Evolutionary conservation across 1,140 invertebrate species (phyloP), one percentile per base, ranked within the genome.

Genomic region (Monochamus saltuarius): DNA sequence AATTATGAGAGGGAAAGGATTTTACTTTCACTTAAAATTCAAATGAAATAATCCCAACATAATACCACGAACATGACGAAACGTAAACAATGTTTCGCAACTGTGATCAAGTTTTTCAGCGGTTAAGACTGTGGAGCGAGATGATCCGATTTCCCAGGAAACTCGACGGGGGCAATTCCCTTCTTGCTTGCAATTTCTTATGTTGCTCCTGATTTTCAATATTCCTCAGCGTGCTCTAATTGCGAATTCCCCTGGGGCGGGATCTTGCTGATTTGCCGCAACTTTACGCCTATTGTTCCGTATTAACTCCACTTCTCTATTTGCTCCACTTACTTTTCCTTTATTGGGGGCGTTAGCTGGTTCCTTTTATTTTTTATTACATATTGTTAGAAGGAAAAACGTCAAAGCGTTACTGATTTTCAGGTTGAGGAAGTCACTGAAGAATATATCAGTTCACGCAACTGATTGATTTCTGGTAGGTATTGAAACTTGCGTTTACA

Each of bases 241-340:
- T 55, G 53, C 14, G 37, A 55, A 55, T 55, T 55, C 37, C 22
- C 53, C 22, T n/a, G 14, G 39, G 17, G 50, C 13, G 34, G 16
- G 34, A 52, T 34, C 50, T 52, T 38, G 17, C 14, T 35, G 50
- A 52, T 52, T 52, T 52, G 29, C 50, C 36, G 34, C 36, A 52
- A 52, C 50, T 52, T 38, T 19, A 38, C 34, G 35, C 17, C 39
- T 17, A 42, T 42, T 42, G 39, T 42, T 42, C 39, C 7, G 36
- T 52, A 52, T 52, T 52, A 52, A 52, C 50, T 38, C 17, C 29
- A 52, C 29, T 52, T 52, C 50, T 34, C 11, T 52, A 52, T 52
- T n/a, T 35, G 50, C 50, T 13, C 36, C 6, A 52, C 50, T 52
- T 38, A 47, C 17, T 47, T 47, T 29, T 29, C 39, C 11, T 47